Evolutionary conservation across 2,888 invertebrate genomes (phyloP).

Genomic region (Cephonodes hylas): DNA sequence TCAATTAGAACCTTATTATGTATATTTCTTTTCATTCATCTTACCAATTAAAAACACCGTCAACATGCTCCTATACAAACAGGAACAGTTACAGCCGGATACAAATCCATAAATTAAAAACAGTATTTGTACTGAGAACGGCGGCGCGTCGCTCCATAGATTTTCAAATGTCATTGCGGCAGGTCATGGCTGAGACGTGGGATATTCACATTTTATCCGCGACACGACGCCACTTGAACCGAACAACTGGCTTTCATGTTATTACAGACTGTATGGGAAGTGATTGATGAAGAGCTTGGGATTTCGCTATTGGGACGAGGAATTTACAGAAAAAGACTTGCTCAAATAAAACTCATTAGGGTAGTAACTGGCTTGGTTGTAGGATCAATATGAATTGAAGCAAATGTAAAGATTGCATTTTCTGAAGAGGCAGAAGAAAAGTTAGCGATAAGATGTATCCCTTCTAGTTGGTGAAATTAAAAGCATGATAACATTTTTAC

Average conservation of each 20-base stretch:
- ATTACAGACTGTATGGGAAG: slow-evolving; percentile 17
- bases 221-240: slow-evolving; percentile 27
- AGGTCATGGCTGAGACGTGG: slow-evolving; percentile 53
- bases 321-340: neutral
- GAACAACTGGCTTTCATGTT: slow-evolving; percentile 31
- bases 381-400: no score
- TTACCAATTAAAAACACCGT: neutral
- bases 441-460: no score
- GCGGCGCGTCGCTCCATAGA: slow-evolving; percentile 9
- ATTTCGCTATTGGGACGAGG: neutral
- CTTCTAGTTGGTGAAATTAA: no score
- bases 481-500: no score
- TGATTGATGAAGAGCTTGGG: neutral
- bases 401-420: no score
- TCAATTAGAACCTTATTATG: neutral
- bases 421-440: no score
- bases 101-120: slow-evolving; percentile 5
- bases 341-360: neutral
- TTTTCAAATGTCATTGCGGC: slow-evolving; percentile 68
- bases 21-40: no score
- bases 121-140: neutral
- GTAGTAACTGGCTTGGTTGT: neutral
- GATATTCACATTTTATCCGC: slow-evolving; percentile 64
- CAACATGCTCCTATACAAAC: neutral
- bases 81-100: slow-evolving; percentile 4